phyloP scores from a whole-genome alignment of 1,140 invertebrate genomes.

The Lepidostoma basale region DNA sequence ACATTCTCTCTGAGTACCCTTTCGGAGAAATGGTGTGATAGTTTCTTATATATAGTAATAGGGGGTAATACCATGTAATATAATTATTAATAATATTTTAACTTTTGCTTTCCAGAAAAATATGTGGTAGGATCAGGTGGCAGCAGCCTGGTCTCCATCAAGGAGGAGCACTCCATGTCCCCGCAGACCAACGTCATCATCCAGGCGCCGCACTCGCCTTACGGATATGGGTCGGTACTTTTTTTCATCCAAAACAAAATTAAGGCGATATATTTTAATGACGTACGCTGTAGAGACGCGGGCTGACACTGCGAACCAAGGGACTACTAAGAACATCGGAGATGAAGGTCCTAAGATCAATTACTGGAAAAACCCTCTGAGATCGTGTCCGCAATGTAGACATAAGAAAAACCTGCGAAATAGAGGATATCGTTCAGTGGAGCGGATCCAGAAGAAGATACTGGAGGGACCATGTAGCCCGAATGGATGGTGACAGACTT shows the following conservation, averaged over 20 bases:
- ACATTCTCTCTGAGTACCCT: no score
- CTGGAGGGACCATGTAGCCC: no score
- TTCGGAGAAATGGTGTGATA: no score
- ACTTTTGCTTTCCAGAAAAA: conserved; percentile 55
- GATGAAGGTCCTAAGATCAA: not conserved
- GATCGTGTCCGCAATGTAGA: no score
- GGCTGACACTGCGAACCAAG: no score
- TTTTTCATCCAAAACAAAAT: no score
- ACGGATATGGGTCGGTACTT: conserved; percentile 51
- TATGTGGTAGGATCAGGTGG: conserved; percentile 58
- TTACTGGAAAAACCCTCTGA: not conserved
- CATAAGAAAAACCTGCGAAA: no score
- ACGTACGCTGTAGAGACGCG: no score
- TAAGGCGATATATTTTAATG: not conserved
- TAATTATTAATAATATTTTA: not conserved
- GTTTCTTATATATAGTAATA: not conserved
- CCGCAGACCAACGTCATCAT: conserved; percentile 53
- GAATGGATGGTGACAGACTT: no score
- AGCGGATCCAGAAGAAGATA: no score
- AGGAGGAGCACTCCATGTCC: conserved; percentile 55
- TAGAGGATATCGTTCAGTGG: no score
- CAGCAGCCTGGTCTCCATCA: conserved; percentile 54
- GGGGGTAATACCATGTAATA: not conserved
- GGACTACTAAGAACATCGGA: no score
- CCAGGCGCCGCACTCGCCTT: conserved; percentile 53